Base-by-base conservation (phyloP, 1,140 invertebrate species). In the Teleopsis dalmanni region DNA sequence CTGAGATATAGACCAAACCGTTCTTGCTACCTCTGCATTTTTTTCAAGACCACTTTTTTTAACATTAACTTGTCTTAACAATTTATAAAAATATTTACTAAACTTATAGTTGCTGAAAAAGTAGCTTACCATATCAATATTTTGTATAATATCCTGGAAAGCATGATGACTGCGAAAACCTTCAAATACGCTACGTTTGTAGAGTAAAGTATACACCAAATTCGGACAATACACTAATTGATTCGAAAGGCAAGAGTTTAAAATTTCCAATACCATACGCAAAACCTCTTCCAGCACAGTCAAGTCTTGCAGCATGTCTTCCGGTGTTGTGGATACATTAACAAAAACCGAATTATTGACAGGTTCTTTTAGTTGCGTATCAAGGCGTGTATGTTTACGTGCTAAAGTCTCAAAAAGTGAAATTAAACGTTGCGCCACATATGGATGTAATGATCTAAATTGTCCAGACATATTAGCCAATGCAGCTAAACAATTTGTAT, bases 381-480 rank as follows among this genome's bases (percentile, higher is more conserved):
- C 78, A 14, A 87, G 60, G 34, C 83, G 79, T 1, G 75, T 69
- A 67, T 88, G 82, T 56, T 86, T 81, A 56, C 90, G 91, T 0
- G 87, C 87, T 36, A 95, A 73, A 1, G 87, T 89, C 70, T 93
- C 88, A 62, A 93, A 92, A 21, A 95, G 72, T 47, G 85, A 89
- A 43, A 97, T 79, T 53, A 97, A 72, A 62, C 93, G 80, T 73
- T 99, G 95, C 56, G 91, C 91, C 21, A 98, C 95, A 72, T 96
- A 96, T 1, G 94, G 90, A 75, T 98, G 94, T 18, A 99, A 75
- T 49, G 88, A 82, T 63, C 87, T 82, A 66, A 98, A 98, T 70
- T 97, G 89, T 51, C 87, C 84, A 36, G 90, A 88, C 95, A 99
- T 98, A 63, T 99, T 99, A 29, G 96, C 95, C 51, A 99, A 76